Evolutionary conservation across 1,140 invertebrate species (phyloP), one percentile per base, ranked within the genome.

Genomic region (Lordiphosa mommai): DNA sequence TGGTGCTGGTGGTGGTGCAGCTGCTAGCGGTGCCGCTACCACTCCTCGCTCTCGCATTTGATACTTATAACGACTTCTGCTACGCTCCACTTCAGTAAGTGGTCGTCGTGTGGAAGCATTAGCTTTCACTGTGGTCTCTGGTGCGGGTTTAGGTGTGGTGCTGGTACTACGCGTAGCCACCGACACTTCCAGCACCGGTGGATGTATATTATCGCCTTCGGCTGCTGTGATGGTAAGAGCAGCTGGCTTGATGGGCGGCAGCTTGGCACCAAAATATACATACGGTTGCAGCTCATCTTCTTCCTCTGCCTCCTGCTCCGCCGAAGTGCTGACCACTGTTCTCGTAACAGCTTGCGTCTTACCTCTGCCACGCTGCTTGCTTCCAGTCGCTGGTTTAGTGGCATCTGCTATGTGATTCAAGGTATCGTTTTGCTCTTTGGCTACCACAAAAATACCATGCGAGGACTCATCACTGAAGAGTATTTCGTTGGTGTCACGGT

Each of bases 261-360:
- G 53, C 73, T 93, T 93, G 73, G 93, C 92, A 0, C 93, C 93
- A 80, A 94, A 94, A 61, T 91, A 92, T n/a, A 93, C 88, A 85
- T 93, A 94, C 30, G 93, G 93, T 37, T 92, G 91, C 89, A 93
- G 91, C 61, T 93, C 93, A 73, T 93, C 93, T 23, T 92, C 90
- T 4, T 73, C 66, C 9, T 74, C 74, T 1, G 67, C 71, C 1
- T 58, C 71, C 17, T 74, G 71, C 12, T 88, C 72, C 34, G 59
- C 38, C 12, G 72, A 74, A 1, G 55, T 64, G 9, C 58, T 47
- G 1, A 13, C 10, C 52, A 44, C 8, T 27, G 36, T 16, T 14
- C 46, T 23, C 0, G 20, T 6, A 23, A 1, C 20, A 4, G 5
- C 1, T 23, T 23, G 20, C 20, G 58, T 60, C 41, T 82, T 88